A percentile compares a stretch with the other conserved stretches of the same genome.
phyloP scores from a whole-genome alignment of 2,888 invertebrate genomes.

The Anodontia alba region DNA sequence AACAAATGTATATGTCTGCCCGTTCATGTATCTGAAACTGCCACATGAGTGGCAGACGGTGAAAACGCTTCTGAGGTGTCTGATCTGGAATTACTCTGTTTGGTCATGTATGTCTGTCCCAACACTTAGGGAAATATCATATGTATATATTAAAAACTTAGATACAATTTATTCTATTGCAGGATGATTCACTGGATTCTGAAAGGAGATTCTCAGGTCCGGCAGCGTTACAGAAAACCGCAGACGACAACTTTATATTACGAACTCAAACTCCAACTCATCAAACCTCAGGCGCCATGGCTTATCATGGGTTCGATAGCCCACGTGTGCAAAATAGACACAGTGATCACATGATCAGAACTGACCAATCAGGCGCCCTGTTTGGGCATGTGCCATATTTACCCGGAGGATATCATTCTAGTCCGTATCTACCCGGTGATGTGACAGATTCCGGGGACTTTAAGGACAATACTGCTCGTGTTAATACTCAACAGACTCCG shows the following conservation, averaged over 20 bases:
- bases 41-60: too few relatives aligned
- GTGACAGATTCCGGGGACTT: neutral
- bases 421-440: conserved; percentile 34
- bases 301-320: conserved; percentile 60
- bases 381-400: conserved; percentile 33
- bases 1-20: too few relatives aligned
- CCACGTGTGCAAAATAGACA: conserved; percentile 42
- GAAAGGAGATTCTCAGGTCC: conserved; percentile 72
- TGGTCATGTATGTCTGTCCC: too few relatives aligned
- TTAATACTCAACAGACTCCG: conserved; percentile 41
- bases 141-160: too few relatives aligned
- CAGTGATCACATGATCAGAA: conserved; percentile 51
- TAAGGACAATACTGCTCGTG: conserved; percentile 31
- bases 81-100: too few relatives aligned
- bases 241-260: conserved; percentile 77
- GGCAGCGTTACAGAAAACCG: conserved; percentile 64
- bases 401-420: conserved; percentile 57
- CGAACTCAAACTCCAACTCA: conserved; percentile 65
- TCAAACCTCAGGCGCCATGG: conserved; percentile 32
- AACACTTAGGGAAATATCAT: too few relatives aligned
- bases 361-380: conserved; percentile 35
- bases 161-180: too few relatives aligned
- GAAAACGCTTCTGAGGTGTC: too few relatives aligned
- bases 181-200: conserved; percentile 55
- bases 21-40: too few relatives aligned